These are phyloP conservation scores for Grallaria varia DNA, from an alignment of 2,113 vertebrate genomes.

Conservation along the genomic window DNA sequence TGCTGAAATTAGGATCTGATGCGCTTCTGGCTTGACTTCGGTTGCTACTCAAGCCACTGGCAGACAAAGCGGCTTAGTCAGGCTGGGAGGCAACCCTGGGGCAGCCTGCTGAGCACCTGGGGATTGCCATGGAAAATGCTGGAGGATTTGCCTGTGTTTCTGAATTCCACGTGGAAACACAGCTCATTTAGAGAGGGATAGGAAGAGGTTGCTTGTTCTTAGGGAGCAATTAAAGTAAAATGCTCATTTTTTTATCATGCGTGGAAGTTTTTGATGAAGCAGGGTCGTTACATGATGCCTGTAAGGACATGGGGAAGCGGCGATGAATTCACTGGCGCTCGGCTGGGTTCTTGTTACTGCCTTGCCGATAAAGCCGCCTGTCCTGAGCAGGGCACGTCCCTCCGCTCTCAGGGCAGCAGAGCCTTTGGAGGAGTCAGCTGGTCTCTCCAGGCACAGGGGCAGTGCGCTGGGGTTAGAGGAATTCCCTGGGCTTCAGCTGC, in stretches of 20 bases:
- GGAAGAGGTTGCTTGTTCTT: constrained; percentile 16
- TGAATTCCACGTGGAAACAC: not conserved
- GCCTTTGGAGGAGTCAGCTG: rapidly evolving
- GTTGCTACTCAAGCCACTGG: not conserved
- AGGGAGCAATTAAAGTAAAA: constrained; percentile 28
- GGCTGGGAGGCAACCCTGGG: not conserved
- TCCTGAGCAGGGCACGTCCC: not conserved
- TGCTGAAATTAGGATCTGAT: not conserved
- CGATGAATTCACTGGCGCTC: not conserved
- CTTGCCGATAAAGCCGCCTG: not conserved
- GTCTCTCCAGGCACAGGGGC: no score
- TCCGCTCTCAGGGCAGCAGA: not conserved
- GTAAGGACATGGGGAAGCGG: not conserved
- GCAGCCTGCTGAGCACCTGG: rapidly evolving
- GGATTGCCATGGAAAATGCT: not conserved
- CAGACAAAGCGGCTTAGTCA: not conserved
- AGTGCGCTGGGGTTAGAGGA: not conserved
- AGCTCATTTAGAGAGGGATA: not conserved
- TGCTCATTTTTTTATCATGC: constrained; percentile 25
- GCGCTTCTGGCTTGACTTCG: not conserved
- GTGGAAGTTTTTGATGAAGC: constrained; percentile 12
- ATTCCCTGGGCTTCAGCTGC: not conserved
- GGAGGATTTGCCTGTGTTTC: not conserved
- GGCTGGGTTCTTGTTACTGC: not conserved
- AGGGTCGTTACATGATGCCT: not conserved